Percentiles rank a stretch among this genome's conserved stretches.
Evolutionary conservation across 2,113 vertebrate genomes (phyloP).

Genomic region (Podarcis raffonei): DNA sequence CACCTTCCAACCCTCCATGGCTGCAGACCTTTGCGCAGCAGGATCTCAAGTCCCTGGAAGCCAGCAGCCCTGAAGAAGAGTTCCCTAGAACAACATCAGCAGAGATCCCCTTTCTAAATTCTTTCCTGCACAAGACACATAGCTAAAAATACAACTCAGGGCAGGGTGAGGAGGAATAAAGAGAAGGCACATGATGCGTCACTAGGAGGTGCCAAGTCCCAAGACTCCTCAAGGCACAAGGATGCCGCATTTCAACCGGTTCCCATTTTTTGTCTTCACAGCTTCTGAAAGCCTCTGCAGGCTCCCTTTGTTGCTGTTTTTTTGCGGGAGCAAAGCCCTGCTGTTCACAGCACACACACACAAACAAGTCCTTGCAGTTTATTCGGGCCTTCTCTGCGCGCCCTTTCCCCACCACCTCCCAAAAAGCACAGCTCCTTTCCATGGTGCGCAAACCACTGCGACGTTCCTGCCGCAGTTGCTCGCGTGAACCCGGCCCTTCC

Average conservation of each 20-base stretch:
- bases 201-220: slow-evolving; percentile 12
- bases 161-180: not conserved
- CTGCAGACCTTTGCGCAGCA: not conserved
- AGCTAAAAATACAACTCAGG: not conserved
- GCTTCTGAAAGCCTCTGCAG: slow-evolving; percentile 71
- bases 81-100: not conserved
- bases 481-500: slow-evolving; percentile 23
- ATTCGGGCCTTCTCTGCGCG: slow-evolving; percentile 35
- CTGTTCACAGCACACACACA: slow-evolving; percentile 20
- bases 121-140: not conserved
- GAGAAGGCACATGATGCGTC: slow-evolving; percentile 22
- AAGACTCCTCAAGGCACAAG: slow-evolving; percentile 24
- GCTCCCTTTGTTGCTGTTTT: slow-evolving; percentile 61
- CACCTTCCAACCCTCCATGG: not conserved
- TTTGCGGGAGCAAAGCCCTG: slow-evolving; percentile 57
- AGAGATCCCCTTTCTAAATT: not conserved
- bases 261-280: slow-evolving; percentile 72
- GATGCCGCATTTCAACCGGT: slow-evolving; percentile 44
- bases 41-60: not conserved
- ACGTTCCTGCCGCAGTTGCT: slow-evolving; percentile 23
- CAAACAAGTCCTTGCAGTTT: slow-evolving; percentile 20
- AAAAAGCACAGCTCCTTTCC: not conserved
- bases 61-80: not conserved
- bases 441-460: not conserved
- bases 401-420: not conserved